phyloP scores from a whole-genome alignment of 2,113 vertebrate genomes.

The Chaetorhynchus papuensis region DNA sequence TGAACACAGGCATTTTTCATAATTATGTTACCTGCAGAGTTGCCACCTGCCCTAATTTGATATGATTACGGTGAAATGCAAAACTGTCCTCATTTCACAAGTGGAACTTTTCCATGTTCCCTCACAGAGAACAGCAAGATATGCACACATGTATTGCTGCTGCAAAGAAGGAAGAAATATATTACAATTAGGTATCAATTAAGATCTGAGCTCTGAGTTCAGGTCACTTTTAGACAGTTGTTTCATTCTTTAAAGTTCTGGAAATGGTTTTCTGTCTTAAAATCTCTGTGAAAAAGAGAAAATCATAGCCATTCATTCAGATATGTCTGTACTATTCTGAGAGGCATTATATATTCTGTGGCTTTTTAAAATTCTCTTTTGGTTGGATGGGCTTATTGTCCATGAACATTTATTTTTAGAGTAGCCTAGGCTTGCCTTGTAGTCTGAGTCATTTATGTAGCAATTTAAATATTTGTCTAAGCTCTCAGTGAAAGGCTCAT shows the following conservation, averaged over 20 bases:
- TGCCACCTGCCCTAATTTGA: slow-evolving; percentile 76
- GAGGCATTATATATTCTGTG: not conserved
- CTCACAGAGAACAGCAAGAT: not conserved
- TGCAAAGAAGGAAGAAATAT: not conserved
- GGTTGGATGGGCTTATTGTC: slow-evolving; percentile 25
- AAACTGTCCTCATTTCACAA: slow-evolving; percentile 60
- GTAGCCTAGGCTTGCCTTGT: not conserved
- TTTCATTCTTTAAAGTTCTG: not conserved
- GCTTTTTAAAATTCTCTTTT: slow-evolving; percentile 47
- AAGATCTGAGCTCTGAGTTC: not conserved
- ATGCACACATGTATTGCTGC: not conserved
- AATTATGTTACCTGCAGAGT: slow-evolving; percentile 72
- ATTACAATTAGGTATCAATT: not conserved
- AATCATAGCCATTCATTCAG: not conserved
- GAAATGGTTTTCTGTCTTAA: not conserved
- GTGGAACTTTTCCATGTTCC: slow-evolving; percentile 34
- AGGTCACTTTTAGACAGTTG: not conserved
- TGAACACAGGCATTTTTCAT: slow-evolving; percentile 65
- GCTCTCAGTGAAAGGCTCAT: not conserved
- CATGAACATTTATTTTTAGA: slow-evolving; percentile 45
- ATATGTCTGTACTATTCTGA: not conserved
- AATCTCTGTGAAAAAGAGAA: not conserved
- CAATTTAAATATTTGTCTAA: slow-evolving; percentile 54
- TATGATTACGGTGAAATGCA: slow-evolving; percentile 73
- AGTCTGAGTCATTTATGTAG: slow-evolving; percentile 11